These are phyloP conservation scores for Macaria notata DNA, from an alignment of 2,888 invertebrate genomes.

Conservation along the genomic window DNA sequence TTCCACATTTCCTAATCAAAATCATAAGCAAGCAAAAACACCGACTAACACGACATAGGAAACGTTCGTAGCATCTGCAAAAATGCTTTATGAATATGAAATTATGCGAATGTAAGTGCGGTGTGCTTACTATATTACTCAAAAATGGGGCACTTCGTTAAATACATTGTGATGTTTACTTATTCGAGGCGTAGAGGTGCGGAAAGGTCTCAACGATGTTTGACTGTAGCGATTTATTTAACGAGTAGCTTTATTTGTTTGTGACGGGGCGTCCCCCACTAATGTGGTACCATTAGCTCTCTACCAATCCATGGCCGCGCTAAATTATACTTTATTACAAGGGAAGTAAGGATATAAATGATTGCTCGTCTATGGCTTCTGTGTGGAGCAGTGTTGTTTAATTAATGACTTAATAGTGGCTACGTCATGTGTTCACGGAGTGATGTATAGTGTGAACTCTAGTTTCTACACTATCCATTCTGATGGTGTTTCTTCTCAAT, in stretches of 20 bases:
- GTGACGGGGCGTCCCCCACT: slow-evolving; percentile 56
- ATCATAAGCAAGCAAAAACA: slow-evolving; percentile 5
- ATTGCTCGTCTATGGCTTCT: slow-evolving; percentile 32
- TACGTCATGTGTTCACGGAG: slow-evolving; percentile 52
- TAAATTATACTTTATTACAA: slow-evolving; percentile 58
- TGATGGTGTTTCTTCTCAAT: slow-evolving; percentile 8
- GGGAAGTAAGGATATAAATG: slow-evolving; percentile 41
- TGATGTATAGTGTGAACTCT: slow-evolving; percentile 49
- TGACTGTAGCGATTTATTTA: slow-evolving; percentile 71
- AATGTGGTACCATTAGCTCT: slow-evolving; percentile 66
- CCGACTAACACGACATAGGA: slow-evolving; percentile 6
- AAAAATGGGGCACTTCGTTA: slow-evolving; percentile 42
- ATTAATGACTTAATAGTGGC: slow-evolving; percentile 68
- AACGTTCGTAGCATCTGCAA: slow-evolving; percentile 12
- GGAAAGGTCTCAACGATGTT: slow-evolving; percentile 65
- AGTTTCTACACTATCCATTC: slow-evolving; percentile 20
- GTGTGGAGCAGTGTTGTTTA: slow-evolving; percentile 51
- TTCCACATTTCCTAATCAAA: slow-evolving; percentile 20
- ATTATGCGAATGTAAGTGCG: slow-evolving; percentile 16
- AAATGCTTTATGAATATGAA: slow-evolving; percentile 19
- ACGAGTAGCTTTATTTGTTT: slow-evolving; percentile 72
- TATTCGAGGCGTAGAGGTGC: slow-evolving; percentile 61
- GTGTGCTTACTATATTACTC: slow-evolving; percentile 18
- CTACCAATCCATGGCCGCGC: slow-evolving; percentile 48
- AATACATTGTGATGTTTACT: slow-evolving; percentile 63